Conservation (phyloP, 53 echinoderm and acorn worm genomes). For the Paracentrotus lividus region DNA sequence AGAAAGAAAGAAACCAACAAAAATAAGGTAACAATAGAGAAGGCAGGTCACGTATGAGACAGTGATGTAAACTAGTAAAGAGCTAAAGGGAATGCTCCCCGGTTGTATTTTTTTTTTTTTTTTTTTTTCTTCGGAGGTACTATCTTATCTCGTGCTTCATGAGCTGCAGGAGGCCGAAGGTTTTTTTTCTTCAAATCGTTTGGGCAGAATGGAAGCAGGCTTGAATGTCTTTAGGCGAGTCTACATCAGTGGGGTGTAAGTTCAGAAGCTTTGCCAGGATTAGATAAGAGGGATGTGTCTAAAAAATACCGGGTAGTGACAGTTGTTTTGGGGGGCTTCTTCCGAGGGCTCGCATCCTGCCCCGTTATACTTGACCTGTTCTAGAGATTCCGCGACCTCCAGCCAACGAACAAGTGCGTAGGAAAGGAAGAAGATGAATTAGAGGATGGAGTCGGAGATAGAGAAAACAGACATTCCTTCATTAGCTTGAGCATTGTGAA, state of each 20-base stretch:
- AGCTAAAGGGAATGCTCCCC: conserved; percentile 52
- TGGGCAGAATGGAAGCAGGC: conserved; percentile 34
- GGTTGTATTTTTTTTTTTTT: too few species aligned
- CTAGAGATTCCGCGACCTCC: conserved; percentile 60
- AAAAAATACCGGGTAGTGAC: conserved; percentile 74
- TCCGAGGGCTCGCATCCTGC: conserved; percentile 64
- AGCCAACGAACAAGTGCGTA: neutral
- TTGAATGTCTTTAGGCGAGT: conserved; percentile 74
- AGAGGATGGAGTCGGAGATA: neutral
- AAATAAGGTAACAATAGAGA: neutral
- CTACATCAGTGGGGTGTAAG: conserved; percentile 78
- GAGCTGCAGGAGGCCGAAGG: conserved; percentile 40
- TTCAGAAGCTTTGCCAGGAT: conserved; percentile 65
- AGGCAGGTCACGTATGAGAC: neutral
- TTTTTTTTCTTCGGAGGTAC: neutral
- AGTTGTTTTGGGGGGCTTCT: conserved; percentile 70
- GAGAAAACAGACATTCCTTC: too few species aligned
- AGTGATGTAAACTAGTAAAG: conserved; percentile 16
- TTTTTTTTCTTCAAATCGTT: conserved; percentile 59
- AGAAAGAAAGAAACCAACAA: neutral
- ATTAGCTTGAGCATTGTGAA: too few species aligned
- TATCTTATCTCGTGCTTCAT: conserved; percentile 65
- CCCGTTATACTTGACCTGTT: conserved; percentile 69
- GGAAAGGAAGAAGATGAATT: conserved; percentile 36
- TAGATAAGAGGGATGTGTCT: conserved; percentile 69